Evolutionary conservation across 2,888 invertebrate species (phyloP).

Genomic region (Chrysina gloriosa): DNA sequence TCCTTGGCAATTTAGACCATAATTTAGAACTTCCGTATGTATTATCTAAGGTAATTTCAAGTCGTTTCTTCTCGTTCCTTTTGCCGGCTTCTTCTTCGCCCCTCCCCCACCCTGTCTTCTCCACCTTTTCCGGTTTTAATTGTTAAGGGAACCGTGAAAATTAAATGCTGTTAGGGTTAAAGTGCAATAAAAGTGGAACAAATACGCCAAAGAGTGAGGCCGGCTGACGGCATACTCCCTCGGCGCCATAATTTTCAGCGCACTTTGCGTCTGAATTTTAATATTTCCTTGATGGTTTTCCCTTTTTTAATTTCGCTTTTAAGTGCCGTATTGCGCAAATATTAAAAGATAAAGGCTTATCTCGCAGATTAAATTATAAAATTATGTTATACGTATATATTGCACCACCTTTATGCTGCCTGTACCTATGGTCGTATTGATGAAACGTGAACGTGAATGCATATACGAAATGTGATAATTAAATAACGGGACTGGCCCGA

Average conservation of each 20-base stretch:
- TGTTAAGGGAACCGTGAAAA: conserved; percentile 41
- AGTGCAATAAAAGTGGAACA: conserved; percentile 41
- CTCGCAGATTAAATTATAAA: conserved; percentile 30
- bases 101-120: conserved; percentile 5
- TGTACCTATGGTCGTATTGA: no score
- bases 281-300: conserved; percentile 32
- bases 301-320: conserved; percentile 21
- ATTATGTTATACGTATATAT: no score
- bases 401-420: no score
- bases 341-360: conserved; percentile 26
- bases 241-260: conserved; percentile 22
- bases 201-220: conserved; percentile 33
- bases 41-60: conserved; percentile 36
- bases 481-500: no score
- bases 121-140: conserved; percentile 29
- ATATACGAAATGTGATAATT: no score
- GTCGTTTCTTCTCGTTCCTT: conserved; percentile 7
- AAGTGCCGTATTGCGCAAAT: conserved; percentile 17
- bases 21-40: conserved; percentile 37
- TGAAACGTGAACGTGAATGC: no score
- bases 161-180: conserved; percentile 40
- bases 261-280: conserved; percentile 29
- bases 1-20: conserved; percentile 33
- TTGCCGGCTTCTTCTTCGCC: neutral
- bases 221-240: conserved; percentile 8